Percentiles rank a stretch among this genome's conserved stretches.
These are phyloP conservation scores for Reticulitermes speratus DNA, from an alignment of 1,140 invertebrate genomes.

Conservation along the genomic window DNA sequence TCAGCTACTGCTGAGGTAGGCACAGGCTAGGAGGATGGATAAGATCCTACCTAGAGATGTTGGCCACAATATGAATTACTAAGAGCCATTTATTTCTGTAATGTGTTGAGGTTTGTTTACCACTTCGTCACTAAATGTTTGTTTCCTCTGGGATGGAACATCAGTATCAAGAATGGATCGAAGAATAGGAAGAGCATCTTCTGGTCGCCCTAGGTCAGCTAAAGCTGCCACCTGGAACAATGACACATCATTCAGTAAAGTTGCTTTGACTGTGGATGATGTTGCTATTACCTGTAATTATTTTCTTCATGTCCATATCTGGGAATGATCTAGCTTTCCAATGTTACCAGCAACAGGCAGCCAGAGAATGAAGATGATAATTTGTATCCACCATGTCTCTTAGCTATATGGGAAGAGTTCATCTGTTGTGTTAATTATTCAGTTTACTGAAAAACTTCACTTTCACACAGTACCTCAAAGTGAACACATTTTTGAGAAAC, in stretches of 20 bases:
- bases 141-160: slow-evolving; percentile 39
- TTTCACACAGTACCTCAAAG: background rate
- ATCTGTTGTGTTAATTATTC: no score
- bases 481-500: no score
- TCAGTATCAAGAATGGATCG: slow-evolving; percentile 58
- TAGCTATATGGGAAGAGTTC: no score
- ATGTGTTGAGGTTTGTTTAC: background rate
- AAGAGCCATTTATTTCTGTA: no score
- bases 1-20: no score
- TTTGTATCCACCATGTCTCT: no score
- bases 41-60: no score
- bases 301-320: background rate
- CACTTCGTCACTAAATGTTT: slow-evolving; percentile 22
- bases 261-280: background rate
- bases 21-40: no score
- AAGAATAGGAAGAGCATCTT: slow-evolving; percentile 64
- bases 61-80: no score
- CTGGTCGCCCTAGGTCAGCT: slow-evolving; percentile 57
- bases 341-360: background rate
- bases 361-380: no score
- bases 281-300: background rate
- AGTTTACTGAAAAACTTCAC: background rate
- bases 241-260: slow-evolving; percentile 20
- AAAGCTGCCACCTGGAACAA: slow-evolving; percentile 56
- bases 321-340: background rate